Evolutionary conservation across 2,113 vertebrate species (phyloP).

Genomic region (Struthidea cinerea): DNA sequence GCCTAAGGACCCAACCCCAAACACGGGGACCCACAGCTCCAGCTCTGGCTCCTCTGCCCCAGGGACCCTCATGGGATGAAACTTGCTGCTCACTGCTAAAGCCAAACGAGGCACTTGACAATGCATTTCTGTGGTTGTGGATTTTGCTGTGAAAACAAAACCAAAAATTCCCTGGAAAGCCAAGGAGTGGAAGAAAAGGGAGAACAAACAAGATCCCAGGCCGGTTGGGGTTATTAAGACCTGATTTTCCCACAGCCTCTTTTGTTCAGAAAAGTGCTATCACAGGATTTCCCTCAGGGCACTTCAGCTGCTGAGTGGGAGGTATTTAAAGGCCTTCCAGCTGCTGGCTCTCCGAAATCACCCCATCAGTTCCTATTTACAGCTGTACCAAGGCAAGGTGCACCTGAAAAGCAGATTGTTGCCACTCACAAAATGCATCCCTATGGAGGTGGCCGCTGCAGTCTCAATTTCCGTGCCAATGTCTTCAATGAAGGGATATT

Average conservation of each 20-base stretch:
- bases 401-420: fast-evolving
- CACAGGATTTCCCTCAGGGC: neutral
- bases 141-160: slow-evolving; percentile 15
- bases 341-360: neutral
- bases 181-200: neutral
- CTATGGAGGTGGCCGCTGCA: slow-evolving; percentile 74
- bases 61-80: neutral
- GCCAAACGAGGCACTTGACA: neutral
- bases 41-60: neutral
- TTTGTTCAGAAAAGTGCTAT: neutral
- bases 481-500: slow-evolving; percentile 81
- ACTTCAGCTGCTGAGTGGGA: neutral
- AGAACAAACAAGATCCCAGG: neutral
- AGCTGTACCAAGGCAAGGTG: neutral
- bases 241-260: neutral
- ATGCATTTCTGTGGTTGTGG: neutral
- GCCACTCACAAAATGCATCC: slow-evolving; percentile 79
- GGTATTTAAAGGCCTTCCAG: neutral
- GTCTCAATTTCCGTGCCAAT: slow-evolving; percentile 78
- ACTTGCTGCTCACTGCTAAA: neutral
- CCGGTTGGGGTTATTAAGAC: neutral
- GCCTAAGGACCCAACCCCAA: neutral
- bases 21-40: fast-evolving
- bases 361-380: neutral
- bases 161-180: neutral